Evolutionary conservation across 2,797 vertebrate species (phyloP).

Genomic region (Cyclura pinguis): DNA sequence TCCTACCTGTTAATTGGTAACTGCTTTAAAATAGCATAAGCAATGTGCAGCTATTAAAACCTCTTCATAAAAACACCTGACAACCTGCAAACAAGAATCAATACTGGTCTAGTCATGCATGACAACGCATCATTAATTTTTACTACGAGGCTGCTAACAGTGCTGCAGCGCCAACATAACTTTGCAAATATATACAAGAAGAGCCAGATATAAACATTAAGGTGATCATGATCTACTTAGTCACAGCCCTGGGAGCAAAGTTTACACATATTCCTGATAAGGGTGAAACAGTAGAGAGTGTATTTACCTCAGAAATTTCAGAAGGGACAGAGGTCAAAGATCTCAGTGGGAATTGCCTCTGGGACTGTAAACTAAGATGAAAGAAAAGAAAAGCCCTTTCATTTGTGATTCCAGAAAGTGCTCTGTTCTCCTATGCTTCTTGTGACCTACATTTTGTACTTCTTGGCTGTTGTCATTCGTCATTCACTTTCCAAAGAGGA

Average conservation of each 20-base stretch:
- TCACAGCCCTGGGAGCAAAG: constrained; percentile 3
- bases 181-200: constrained; percentile 5
- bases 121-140: constrained; percentile 38
- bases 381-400: constrained; percentile 22
- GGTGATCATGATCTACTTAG: constrained; percentile 43
- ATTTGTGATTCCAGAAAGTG: neutral
- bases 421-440: neutral
- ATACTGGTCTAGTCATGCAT: constrained; percentile 15
- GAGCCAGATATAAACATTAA: constrained; percentile 23
- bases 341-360: neutral
- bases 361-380: constrained; percentile 16
- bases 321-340: constrained; percentile 32
- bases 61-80: constrained; percentile 21
- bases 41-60: constrained; percentile 32
- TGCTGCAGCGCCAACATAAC: constrained; percentile 20
- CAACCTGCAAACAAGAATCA: constrained; percentile 35
- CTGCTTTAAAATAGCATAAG: constrained; percentile 29
- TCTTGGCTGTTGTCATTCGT: neutral
- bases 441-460: neutral
- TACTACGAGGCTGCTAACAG: constrained; percentile 22
- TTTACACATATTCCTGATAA: neutral
- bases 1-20: constrained; percentile 14
- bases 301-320: constrained; percentile 10
- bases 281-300: neutral
- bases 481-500: neutral